These are phyloP conservation scores for Brachionus rubens DNA, from an alignment of 1,140 invertebrate species.

Conservation along the genomic window DNA sequence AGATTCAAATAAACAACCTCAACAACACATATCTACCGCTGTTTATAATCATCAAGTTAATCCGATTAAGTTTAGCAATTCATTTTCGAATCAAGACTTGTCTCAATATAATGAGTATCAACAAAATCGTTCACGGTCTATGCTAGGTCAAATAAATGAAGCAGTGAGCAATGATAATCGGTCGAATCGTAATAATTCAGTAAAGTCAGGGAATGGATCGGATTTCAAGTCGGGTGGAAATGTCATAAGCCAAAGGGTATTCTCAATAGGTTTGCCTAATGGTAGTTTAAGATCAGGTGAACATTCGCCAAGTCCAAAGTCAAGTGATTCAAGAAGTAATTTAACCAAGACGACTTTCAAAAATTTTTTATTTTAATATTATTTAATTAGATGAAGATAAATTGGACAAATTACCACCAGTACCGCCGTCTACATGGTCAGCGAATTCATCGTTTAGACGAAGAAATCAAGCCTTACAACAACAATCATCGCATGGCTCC, in stretches of 20 bases:
- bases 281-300: slow-evolving; percentile 29
- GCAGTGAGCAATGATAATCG: not conserved
- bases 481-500: not conserved
- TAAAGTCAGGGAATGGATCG: not conserved
- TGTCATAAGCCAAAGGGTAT: slow-evolving; percentile 12
- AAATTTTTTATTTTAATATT: no score
- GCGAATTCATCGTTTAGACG: slow-evolving; percentile 39
- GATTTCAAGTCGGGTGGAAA: not conserved
- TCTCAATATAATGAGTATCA: slow-evolving; percentile 7
- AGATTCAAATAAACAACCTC: not conserved
- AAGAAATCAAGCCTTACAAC: not conserved
- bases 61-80: not conserved
- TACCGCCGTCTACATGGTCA: slow-evolving; percentile 29
- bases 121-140: not conserved
- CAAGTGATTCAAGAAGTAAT: slow-evolving; percentile 3
- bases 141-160: not conserved
- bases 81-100: slow-evolving; percentile 28
- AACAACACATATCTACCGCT: not conserved
- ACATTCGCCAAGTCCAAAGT: slow-evolving; percentile 19
- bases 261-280: slow-evolving; percentile 17
- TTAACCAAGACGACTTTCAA: no score
- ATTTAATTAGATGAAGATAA: slow-evolving; percentile 23
- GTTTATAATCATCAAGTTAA: slow-evolving; percentile 11
- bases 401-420: slow-evolving; percentile 41
- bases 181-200: not conserved